Conservation (phyloP, 2,113 vertebrate genomes). For the Ovibos moschatus region DNA sequence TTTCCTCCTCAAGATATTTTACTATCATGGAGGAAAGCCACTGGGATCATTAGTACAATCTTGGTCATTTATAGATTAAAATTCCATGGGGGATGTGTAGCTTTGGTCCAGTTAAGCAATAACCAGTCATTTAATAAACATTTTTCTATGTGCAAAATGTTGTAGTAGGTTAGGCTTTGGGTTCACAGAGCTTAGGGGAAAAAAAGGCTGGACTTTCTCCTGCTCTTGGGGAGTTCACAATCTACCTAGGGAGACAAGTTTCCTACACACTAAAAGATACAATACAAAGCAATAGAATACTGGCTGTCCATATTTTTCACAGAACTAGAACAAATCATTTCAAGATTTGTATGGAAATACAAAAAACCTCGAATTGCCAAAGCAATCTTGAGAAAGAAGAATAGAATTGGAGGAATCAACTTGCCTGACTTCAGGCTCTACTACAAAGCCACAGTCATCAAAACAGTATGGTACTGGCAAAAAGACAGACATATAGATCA, state of each 20-base stretch:
- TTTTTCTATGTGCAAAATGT: neutral
- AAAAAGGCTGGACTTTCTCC: neutral
- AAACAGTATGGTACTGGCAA: no score
- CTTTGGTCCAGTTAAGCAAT: neutral
- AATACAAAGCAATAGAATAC: neutral
- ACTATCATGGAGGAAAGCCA: neutral
- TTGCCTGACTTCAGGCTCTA: no score
- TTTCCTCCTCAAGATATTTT: neutral
- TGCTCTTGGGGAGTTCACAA: neutral
- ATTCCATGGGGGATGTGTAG: neutral
- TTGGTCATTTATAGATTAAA: constrained; percentile 12
- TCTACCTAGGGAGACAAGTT: neutral
- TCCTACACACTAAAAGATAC: neutral
- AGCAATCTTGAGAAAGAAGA: no score
- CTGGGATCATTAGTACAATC: neutral
- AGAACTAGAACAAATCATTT: no score
- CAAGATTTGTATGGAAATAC: no score
- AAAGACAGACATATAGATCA: no score
- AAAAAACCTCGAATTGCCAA: no score
- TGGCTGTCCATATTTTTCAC: neutral
- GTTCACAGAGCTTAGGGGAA: neutral
- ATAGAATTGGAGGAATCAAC: no score
- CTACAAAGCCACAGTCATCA: no score
- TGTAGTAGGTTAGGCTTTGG: neutral
- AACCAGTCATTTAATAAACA: neutral